Evolutionary conservation across 92 coral and sea anemone genomes (phyloP), one percentile per base, ranked within the genome.

Genomic region (Zoanthus sociatus): DNA sequence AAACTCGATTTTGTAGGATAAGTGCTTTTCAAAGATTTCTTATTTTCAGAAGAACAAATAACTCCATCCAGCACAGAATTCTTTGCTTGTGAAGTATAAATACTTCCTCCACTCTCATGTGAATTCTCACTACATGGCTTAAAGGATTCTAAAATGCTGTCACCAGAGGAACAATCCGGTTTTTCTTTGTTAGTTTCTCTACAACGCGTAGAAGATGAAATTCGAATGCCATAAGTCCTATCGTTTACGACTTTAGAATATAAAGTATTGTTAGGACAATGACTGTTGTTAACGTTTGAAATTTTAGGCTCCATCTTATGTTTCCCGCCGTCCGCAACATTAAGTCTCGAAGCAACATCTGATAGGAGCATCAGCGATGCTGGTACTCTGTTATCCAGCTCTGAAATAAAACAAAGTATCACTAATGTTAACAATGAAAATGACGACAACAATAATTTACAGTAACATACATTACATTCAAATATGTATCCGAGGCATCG

Each of bases 311-410:
- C 31, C 3, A 46, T 4, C 30, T 18, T 73, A 33, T 46, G 13
- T 46, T 14, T 70, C 30, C n/a, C 9, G 7, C 66, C n/a, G 4
- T 53, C 76, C 0, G 85, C 20, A 42, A 66, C 47, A 48, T 64
- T 81, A 18, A 81, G 85, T 64, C 44, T 46, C 47, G 26, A 64
- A 48, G 85, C 85, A 18, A 81, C 46, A 47, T 81, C 85, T 11
- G 85, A 81, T 6, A 81, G 75, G 13, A 81, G 48, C 85, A 81
- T 81, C 74, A 81, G 46, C 6, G 75, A 70, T 12, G 85, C 66
- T 31, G 84, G 20, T n/a, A 13, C 56, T 20, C 45, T 47, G 46
- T 44, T 66, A 46, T 42, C 21, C 21, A 63, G 42, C 26, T 81
- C 85, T 81, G 63, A 17, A 64, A 81, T 12, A 9, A 66, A 50